A percentile compares a stretch with the other conserved stretches of the same genome.
phyloP scores from a whole-genome alignment of 2,888 invertebrate species.

The Netelia inedita region DNA sequence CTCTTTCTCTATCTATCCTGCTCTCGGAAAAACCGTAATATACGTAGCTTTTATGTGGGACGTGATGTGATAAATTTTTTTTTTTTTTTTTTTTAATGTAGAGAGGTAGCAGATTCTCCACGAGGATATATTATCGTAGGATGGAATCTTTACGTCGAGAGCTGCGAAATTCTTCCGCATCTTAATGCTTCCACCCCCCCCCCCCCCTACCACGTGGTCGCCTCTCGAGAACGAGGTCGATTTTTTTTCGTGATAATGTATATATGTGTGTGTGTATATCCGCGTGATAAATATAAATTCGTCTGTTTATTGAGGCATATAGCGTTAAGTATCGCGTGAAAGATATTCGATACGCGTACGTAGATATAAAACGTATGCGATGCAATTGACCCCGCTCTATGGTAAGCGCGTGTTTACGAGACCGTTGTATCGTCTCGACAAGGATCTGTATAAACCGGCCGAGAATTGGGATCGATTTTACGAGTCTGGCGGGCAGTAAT shows the following conservation, averaged over 20 bases:
- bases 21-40: constrained; percentile 3
- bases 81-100: background rate
- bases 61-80: constrained; percentile 2
- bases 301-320: constrained; percentile 30
- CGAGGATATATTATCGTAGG: constrained; percentile 42
- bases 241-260: constrained; percentile 32
- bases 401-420: background rate
- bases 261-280: background rate
- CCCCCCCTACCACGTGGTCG: background rate
- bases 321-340: constrained; percentile 18
- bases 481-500: background rate
- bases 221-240: constrained; percentile 49
- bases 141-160: constrained; percentile 47
- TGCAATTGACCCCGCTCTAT: too few relatives aligned
- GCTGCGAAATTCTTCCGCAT: constrained; percentile 61
- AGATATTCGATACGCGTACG: constrained; percentile 10
- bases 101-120: constrained; percentile 41
- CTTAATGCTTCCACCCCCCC: constrained; percentile 6
- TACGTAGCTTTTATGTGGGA: constrained; percentile 11
- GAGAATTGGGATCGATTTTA: background rate
- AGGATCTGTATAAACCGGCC: background rate
- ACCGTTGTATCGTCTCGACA: background rate
- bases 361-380: background rate
- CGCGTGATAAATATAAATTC: constrained; percentile 31
- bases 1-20: background rate